Conservation (phyloP, 2,888 invertebrate genomes). For the Rhamphomyia laevipes region DNA sequence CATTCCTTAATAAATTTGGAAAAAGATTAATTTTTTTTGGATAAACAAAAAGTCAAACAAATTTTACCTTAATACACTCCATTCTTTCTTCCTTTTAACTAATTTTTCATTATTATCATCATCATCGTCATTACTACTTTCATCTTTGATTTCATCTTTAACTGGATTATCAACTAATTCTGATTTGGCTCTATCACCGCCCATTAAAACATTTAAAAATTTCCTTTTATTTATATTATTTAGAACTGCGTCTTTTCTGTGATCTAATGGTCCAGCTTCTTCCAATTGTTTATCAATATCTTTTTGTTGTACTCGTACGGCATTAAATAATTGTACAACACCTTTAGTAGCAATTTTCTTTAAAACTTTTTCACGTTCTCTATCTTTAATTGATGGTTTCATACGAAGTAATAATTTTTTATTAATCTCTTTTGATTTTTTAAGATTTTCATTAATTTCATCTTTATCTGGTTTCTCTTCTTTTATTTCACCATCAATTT, state of each 20-base stretch:
- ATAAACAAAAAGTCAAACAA: not conserved
- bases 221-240: slow-evolving; percentile 59
- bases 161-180: slow-evolving; percentile 38
- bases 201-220: slow-evolving; percentile 70
- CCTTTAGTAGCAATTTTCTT: slow-evolving; percentile 83
- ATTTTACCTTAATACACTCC: slow-evolving; percentile 48
- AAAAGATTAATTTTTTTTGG: too few relatives aligned
- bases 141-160: slow-evolving; percentile 41
- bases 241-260: slow-evolving; percentile 62
- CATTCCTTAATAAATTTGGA: not conserved
- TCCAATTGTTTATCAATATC: slow-evolving; percentile 56
- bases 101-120: slow-evolving; percentile 19
- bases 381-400: slow-evolving; percentile 65
- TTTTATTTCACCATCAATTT: slow-evolving; percentile 49
- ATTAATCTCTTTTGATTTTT: slow-evolving; percentile 25
- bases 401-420: slow-evolving; percentile 37
- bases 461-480: slow-evolving; percentile 35
- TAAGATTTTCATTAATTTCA: slow-evolving; percentile 19
- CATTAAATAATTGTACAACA: slow-evolving; percentile 87
- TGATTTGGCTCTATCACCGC: slow-evolving; percentile 45
- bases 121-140: slow-evolving; percentile 34
- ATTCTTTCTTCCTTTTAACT: slow-evolving; percentile 38
- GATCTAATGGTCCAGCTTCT: slow-evolving; percentile 61
- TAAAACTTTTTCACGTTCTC: slow-evolving; percentile 62
- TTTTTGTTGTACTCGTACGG: slow-evolving; percentile 75